phyloP scores from a whole-genome alignment of 2,888 invertebrate species.

The Andrena minutula region DNA sequence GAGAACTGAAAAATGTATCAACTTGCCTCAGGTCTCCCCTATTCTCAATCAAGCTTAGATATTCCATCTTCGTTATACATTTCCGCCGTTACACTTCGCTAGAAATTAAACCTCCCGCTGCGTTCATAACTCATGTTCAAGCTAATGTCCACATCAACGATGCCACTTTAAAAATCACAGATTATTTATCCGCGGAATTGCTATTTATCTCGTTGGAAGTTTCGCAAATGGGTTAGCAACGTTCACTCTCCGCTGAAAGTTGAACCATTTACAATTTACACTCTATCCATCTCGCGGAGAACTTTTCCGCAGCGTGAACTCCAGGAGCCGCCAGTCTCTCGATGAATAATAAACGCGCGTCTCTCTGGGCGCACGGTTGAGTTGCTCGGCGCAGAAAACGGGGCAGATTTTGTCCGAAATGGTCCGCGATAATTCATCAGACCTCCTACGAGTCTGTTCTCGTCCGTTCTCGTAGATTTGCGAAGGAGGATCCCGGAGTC shows the following conservation, averaged over 20 bases:
- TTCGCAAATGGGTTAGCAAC: constrained; percentile 1
- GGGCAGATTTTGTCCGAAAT: not conserved
- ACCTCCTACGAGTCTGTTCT: not conserved
- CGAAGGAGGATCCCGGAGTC: constrained; percentile 7
- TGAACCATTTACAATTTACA: constrained; percentile 8
- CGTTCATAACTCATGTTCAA: not conserved
- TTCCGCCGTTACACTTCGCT: too few species aligned
- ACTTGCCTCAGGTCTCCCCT: too few species aligned
- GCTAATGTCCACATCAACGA: not conserved
- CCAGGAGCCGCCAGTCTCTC: constrained; percentile 4
- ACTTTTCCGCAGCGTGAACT: not conserved
- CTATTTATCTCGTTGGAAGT: constrained; percentile 11
- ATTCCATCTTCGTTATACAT: too few species aligned
- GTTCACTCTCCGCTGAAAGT: not conserved
- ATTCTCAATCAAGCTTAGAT: too few species aligned
- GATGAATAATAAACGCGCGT: constrained; percentile 19
- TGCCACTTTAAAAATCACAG: not conserved
- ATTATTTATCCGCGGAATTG: not conserved
- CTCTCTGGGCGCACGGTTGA: not conserved
- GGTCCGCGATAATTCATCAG: not conserved
- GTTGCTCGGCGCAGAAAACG: not conserved
- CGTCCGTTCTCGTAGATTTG: constrained; percentile 13
- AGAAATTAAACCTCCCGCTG: too few species aligned
- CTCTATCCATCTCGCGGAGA: constrained; percentile 1
- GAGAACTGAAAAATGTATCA: too few species aligned